Evolutionary conservation across 1,140 invertebrate genomes (phyloP).

Genomic region (Oryctes rhinoceros): DNA sequence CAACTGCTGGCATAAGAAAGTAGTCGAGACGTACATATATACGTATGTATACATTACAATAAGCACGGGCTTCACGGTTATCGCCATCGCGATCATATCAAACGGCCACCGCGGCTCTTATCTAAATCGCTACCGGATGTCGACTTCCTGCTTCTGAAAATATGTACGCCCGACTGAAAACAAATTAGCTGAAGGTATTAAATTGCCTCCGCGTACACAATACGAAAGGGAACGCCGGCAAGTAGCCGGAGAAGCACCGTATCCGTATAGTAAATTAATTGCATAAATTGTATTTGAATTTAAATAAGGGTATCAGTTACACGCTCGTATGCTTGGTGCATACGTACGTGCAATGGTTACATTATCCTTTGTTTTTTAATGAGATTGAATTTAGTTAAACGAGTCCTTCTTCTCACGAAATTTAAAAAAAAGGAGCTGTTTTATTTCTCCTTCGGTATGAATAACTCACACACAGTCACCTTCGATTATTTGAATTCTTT

Average conservation of each 20-base stretch:
- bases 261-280: not conserved
- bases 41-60: not conserved
- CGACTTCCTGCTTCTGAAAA: constrained; percentile 8
- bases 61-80: not conserved
- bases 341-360: too few relatives aligned
- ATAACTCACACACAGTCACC: too few relatives aligned
- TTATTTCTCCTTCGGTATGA: too few relatives aligned
- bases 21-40: too few relatives aligned
- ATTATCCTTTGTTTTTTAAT: too few relatives aligned
- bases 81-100: not conserved
- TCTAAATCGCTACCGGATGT: constrained; percentile 3
- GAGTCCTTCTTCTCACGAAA: too few relatives aligned
- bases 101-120: not conserved
- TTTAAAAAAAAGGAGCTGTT: too few relatives aligned
- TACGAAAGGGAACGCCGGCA: not conserved
- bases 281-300: not conserved
- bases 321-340: too few relatives aligned
- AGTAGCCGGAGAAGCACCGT: not conserved
- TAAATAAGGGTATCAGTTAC: not conserved
- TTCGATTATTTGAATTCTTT: too few relatives aligned
- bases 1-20: too few relatives aligned
- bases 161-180: not conserved
- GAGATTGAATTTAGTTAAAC: too few relatives aligned
- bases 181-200: not conserved
- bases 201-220: not conserved